Evolutionary conservation across 1,140 invertebrate species (phyloP).

Genomic region (Acromyrmex heyeri): DNA sequence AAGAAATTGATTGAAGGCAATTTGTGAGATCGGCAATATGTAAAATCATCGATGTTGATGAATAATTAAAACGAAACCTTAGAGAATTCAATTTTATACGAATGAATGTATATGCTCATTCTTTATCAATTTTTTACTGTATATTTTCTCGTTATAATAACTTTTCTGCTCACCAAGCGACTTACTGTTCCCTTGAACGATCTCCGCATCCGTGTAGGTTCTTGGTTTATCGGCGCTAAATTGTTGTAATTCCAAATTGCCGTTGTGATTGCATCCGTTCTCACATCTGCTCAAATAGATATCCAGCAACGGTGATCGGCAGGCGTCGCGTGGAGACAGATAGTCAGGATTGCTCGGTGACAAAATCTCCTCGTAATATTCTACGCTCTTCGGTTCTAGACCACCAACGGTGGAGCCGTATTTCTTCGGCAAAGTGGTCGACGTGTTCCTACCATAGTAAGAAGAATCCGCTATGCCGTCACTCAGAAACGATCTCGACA

Average conservation of each 20-base stretch:
- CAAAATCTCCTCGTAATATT: constrained; percentile 84
- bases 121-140: background rate
- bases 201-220: constrained; percentile 46
- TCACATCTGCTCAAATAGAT: constrained; percentile 75
- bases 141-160: constrained; percentile 51
- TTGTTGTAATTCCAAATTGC: constrained; percentile 66
- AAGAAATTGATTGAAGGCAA: background rate
- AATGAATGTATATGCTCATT: background rate
- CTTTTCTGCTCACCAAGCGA: constrained; percentile 67
- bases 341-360: constrained; percentile 80
- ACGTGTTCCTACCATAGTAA: constrained; percentile 30
- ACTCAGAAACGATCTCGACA: constrained; percentile 56
- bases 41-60: background rate
- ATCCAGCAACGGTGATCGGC: constrained; percentile 67
- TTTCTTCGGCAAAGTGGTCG: constrained; percentile 75
- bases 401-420: constrained; percentile 77
- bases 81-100: constrained; percentile 7
- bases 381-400: constrained; percentile 79
- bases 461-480: constrained; percentile 43
- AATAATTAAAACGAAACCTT: background rate
- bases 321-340: constrained; percentile 64
- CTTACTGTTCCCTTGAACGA: constrained; percentile 63
- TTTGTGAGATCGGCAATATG: background rate
- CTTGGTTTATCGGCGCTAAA: constrained; percentile 68
- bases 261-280: constrained; percentile 78